These are phyloP conservation scores for Gorsachius magnificus DNA, from an alignment of 2,797 vertebrate genomes.

Conservation along the genomic window DNA sequence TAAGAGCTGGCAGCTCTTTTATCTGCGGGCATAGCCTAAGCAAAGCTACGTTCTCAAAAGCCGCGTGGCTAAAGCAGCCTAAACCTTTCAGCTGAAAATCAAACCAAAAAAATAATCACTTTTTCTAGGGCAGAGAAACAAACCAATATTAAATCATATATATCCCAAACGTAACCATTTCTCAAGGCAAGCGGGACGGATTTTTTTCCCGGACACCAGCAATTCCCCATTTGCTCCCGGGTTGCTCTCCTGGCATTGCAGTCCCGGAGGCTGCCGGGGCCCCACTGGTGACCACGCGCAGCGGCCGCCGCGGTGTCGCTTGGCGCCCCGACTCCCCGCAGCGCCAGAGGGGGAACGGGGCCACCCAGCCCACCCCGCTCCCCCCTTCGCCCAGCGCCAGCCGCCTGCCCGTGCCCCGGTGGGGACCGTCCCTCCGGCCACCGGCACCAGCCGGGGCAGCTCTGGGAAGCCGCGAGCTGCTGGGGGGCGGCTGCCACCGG, in stretches of 20 bases:
- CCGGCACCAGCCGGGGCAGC: neutral
- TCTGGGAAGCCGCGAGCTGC: neutral
- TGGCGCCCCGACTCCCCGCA: neutral
- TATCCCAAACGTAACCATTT: rapidly evolving
- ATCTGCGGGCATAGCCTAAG: neutral
- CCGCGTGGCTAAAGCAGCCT: rapidly evolving
- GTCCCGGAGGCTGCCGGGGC: neutral
- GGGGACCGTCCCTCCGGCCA: neutral
- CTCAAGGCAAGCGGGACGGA: neutral
- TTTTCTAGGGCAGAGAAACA: neutral
- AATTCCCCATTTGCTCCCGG: neutral
- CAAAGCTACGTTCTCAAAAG: neutral
- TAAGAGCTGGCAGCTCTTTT: neutral
- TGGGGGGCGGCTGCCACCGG: neutral
- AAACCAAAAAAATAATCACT: neutral
- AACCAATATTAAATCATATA: neutral
- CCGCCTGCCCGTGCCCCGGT: rapidly evolving
- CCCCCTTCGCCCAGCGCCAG: neutral
- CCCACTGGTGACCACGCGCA: rapidly evolving
- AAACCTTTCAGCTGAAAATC: neutral
- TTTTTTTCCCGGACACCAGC: neutral
- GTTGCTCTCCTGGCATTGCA: neutral
- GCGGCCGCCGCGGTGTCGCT: rapidly evolving
- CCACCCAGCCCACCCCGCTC: rapidly evolving
- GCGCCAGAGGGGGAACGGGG: neutral